Evolutionary conservation across 2,888 invertebrate species (phyloP).

Genomic region (Dasypolia templi): DNA sequence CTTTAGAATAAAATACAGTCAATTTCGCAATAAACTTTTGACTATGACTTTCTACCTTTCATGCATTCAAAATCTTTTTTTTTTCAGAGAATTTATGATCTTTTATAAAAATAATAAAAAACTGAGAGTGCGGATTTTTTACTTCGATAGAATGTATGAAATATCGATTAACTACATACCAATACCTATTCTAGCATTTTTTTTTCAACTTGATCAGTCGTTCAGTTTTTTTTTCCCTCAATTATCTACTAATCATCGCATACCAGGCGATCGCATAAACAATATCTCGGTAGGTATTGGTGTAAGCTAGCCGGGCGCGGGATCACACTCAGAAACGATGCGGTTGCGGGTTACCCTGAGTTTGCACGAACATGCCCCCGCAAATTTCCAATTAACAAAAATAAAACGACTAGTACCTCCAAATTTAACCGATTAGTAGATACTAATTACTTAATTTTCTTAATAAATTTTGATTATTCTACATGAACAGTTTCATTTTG

Average conservation of each 20-base stretch:
- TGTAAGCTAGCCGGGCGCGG: neutral
- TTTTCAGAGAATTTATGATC: neutral
- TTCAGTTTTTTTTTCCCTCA: no score
- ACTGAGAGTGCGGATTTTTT: neutral
- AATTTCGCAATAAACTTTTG: no score
- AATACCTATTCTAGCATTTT: neutral
- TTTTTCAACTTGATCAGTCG: no score
- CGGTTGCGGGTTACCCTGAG: neutral
- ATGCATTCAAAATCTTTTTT: neutral
- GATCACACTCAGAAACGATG: neutral
- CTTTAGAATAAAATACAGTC: neutral
- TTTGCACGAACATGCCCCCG: no score
- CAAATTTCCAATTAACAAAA: neutral
- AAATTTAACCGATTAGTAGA: no score
- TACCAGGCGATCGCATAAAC: neutral
- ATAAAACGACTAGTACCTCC: no score
- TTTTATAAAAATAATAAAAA: neutral
- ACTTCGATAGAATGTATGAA: neutral
- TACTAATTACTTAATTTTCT: conserved; percentile 56
- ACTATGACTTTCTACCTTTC: no score
- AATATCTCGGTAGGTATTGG: neutral
- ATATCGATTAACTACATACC: no score
- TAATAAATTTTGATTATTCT: conserved; percentile 60
- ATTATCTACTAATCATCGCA: conserved; percentile 1
- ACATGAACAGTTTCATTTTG: conserved; percentile 38